Base-by-base conservation (phyloP, 2,797 vertebrate genomes). In the Peromyscus eremicus region DNA sequence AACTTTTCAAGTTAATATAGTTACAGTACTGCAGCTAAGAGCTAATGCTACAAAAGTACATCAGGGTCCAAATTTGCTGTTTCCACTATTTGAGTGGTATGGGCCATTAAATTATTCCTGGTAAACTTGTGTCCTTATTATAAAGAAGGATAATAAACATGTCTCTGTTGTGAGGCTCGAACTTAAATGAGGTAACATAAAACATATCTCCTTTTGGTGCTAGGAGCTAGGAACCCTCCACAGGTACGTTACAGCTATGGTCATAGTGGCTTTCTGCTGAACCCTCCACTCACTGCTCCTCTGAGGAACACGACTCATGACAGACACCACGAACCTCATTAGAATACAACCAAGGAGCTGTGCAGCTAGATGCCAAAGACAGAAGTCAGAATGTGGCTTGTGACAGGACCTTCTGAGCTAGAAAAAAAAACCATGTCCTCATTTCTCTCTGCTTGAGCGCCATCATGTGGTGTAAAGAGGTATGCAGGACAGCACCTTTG, bases 401-500 rank as follows among this genome's bases (percentile, higher is more conserved):
- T 32, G 37, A 64, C 3, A 25, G 25, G 73, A 92, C 76, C 14
- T 71, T 29, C n/a, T 40, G 25, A 46, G 40, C 52, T 8, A 9
- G 21, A 2, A 8, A 23, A 21, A 73, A 34, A 16, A 32, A 10
- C 8, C n/a, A 32, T 19, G 43, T 14, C n/a, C 21, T 55, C 13
- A 49, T 49, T 89, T 89, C 79, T 32, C 34, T 79, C 55, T 80
- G 82, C 64, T 80, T 80, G 77, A 92, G 79, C 12, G 13, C 92
- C 89, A 85, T n/a, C 84, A 27, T 75, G 94, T 95, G 88, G 82
- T 80, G 8, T 46, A 85, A 80, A 21, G 75, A 34, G 68, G 75
- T 68, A 82, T 76, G 5, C 7, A 43, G 3, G 9, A 13, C 16
- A 37, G 13, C n/a, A 32, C 52, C 40, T 82, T 86, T 27, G 68